Base-by-base conservation (phyloP, 2,113 vertebrate genomes). In the Glaucomys volans region DNA sequence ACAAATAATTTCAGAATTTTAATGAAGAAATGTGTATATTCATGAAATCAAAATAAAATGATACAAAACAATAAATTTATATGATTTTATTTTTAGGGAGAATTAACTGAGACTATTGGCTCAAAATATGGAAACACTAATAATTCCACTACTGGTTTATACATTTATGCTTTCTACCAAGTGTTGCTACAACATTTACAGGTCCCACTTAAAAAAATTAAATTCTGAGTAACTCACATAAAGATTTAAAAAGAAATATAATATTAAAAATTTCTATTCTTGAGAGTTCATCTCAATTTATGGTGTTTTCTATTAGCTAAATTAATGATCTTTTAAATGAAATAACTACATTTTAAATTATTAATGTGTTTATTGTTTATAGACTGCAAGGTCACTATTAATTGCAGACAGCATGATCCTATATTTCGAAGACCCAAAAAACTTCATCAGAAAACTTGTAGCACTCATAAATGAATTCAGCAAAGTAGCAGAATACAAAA, bases 21-120 rank as follows among this genome's bases (percentile, higher is more conserved):
- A 69, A 84, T 84, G 35, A 91, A 69, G 12, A 4, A 0, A 87
- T n/a, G 0, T n/a, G 0, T n/a, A 24, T 67, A 52, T n/a, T 3
- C 18, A 84, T 30, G 13, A 81, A 75, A n/a, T 64, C 6, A 90
- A 87, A 92, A 84, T 8, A 59, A 84, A 93, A 86, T 42, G 3
- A 81, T 40, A 76, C 9, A 64, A 79, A 24, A 6, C n/a, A n/a
- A 54, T 54, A 67, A 86, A 71, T 77, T 57, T 32, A 64, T 22
- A 24, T 18, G 6, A 32, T 42, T 76, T 82, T 95, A 47, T 81
- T 76, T 93, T 37, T 50, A 74, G 11, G 3, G 4, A 76, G 2
- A 14, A 71, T 54, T 37, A 37, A 80, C 1, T 28, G 71, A n/a
- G 3, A 35, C 12, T 5, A 40, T 50, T 92, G 26, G 4, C 66